phyloP scores from a whole-genome alignment of 2,888 invertebrate genomes.

The Chouioia cunea region DNA sequence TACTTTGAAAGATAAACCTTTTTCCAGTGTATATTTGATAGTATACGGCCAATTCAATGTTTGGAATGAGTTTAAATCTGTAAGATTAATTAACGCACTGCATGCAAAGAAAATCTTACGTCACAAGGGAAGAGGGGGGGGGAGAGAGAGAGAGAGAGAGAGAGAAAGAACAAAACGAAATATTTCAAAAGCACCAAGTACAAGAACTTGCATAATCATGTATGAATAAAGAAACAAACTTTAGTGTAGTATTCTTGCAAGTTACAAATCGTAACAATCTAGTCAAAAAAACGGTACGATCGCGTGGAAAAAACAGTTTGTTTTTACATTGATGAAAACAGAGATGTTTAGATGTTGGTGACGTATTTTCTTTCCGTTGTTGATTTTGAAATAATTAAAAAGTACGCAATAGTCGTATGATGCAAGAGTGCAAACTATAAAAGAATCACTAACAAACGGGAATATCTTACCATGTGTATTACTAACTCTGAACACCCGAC shows the following conservation, averaged over 20 bases:
- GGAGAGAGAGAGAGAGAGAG: slow-evolving; percentile 29
- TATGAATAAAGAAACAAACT: slow-evolving; percentile 19
- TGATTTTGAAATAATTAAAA: not conserved
- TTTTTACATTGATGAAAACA: too few relatives aligned
- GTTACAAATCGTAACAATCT: not conserved
- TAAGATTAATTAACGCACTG: slow-evolving; percentile 32
- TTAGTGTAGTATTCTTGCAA: too few relatives aligned
- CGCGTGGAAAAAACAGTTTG: slow-evolving; percentile 2
- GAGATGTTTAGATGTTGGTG: not conserved
- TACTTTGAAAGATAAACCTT: not conserved
- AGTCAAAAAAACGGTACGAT: slow-evolving; percentile 19
- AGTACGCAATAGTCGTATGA: not conserved
- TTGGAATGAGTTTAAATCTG: slow-evolving; percentile 17
- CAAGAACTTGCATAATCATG: slow-evolving; percentile 21
- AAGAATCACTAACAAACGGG: slow-evolving; percentile 11
- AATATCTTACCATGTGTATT: slow-evolving; percentile 29
- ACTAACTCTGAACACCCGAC: slow-evolving; percentile 50
- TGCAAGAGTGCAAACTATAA: not conserved
- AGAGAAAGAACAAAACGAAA: not conserved
- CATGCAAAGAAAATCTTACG: slow-evolving; percentile 32
- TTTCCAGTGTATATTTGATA: slow-evolving; percentile 22
- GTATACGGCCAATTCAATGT: not conserved
- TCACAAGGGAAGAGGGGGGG: too few relatives aligned
- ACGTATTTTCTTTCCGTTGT: not conserved
- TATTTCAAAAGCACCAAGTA: slow-evolving; percentile 16